These are phyloP conservation scores for Nomada lathburiana DNA, from an alignment of 2,888 invertebrate species.

Conservation along the genomic window DNA sequence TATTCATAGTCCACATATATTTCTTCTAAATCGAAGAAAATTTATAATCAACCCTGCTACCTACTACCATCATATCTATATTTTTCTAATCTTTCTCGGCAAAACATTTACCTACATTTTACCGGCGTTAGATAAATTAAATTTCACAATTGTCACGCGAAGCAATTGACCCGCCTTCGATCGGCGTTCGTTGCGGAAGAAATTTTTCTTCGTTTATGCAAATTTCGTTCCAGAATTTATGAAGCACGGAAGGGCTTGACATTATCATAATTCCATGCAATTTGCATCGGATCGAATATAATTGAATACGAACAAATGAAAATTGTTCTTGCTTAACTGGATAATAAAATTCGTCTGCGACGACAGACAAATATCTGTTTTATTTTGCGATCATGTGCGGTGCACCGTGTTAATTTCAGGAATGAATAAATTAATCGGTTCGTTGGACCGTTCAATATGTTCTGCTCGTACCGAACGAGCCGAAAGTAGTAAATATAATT, in stretches of 20 bases:
- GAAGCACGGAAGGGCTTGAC: not conserved
- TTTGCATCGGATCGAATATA: not conserved
- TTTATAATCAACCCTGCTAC: too few species aligned
- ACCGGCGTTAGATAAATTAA: not conserved
- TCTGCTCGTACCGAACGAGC: not conserved
- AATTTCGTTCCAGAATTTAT: not conserved
- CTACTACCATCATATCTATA: too few species aligned
- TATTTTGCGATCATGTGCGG: not conserved
- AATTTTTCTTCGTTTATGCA: not conserved
- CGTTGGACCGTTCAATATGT: slow-evolving; percentile 5
- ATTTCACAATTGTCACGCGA: too few species aligned
- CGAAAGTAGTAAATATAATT: slow-evolving; percentile 14
- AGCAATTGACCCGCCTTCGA: too few species aligned
- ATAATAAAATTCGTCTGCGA: slow-evolving; percentile 10
- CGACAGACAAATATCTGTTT: slow-evolving; percentile 3
- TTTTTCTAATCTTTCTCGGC: too few species aligned
- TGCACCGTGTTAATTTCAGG: slow-evolving; percentile 5
- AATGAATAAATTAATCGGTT: slow-evolving; percentile 30
- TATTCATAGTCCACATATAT: too few species aligned
- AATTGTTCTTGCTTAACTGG: not conserved
- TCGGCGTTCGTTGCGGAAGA: not conserved
- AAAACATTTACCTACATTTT: not conserved
- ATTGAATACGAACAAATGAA: slow-evolving; percentile 16
- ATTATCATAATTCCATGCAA: slow-evolving; percentile 26
- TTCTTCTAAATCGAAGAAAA: too few species aligned